A percentile compares a stretch with the other conserved stretches of the same genome.
phyloP scores from a whole-genome alignment of 2,113 vertebrate genomes.

The Machaerirhynchus nigripectus region DNA sequence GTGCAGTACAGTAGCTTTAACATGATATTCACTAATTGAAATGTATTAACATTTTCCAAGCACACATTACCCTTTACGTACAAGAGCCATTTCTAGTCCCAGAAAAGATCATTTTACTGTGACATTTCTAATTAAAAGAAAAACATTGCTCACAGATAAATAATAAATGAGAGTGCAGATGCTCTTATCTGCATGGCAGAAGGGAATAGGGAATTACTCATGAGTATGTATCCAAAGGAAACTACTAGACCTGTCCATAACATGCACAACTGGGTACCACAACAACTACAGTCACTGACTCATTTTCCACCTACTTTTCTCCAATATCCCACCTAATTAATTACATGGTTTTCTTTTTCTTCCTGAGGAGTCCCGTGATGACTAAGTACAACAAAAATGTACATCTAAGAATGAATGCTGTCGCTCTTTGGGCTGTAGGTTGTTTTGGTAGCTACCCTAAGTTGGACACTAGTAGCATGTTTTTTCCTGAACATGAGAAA shows the following conservation, averaged over 20 bases:
- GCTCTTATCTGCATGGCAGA: slow-evolving; percentile 34
- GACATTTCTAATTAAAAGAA: slow-evolving; percentile 70
- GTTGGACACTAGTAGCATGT: not conserved
- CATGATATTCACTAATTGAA: slow-evolving; percentile 50
- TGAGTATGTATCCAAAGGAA: not conserved
- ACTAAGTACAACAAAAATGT: not conserved
- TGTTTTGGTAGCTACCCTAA: not conserved
- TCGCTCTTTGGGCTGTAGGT: not conserved
- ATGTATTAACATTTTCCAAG: slow-evolving; percentile 52
- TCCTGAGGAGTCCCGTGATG: not conserved
- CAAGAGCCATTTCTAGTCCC: slow-evolving; percentile 25
- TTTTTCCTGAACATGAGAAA: not conserved
- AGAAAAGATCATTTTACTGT: slow-evolving; percentile 61
- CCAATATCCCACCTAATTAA: not conserved
- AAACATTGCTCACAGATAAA: slow-evolving; percentile 70
- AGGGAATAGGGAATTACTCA: slow-evolving; percentile 32
- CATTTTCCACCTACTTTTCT: not conserved
- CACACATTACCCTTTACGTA: slow-evolving; percentile 35
- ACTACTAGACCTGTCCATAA: not conserved
- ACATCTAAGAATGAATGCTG: not conserved
- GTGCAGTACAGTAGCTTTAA: not conserved
- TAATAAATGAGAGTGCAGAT: slow-evolving; percentile 69
- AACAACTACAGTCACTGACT: slow-evolving; percentile 8
- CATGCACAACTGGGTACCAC: not conserved
- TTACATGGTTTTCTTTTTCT: not conserved